Conservation (phyloP, 2,113 vertebrate genomes). For the Lycaon pictus region DNA sequence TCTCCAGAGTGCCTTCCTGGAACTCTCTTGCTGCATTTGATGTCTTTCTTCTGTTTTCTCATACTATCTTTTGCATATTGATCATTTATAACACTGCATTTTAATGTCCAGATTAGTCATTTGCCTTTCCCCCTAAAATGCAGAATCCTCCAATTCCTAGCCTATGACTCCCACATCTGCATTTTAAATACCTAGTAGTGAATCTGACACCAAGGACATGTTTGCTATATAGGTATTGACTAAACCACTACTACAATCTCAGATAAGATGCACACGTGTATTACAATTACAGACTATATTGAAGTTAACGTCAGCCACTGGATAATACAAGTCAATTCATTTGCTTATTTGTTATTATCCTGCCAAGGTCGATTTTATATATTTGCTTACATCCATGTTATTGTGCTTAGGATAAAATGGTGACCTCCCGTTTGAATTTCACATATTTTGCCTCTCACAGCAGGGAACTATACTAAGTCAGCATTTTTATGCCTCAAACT, state of each 20-base stretch:
- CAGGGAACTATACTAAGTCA: conserved; percentile 68
- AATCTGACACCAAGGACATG: neutral
- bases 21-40: neutral
- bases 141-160: neutral
- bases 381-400: conserved; percentile 69
- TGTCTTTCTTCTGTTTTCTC: neutral
- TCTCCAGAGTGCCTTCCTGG: neutral
- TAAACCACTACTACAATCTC: neutral
- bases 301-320: neutral
- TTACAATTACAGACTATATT: rapidly evolving
- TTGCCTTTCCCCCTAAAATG: neutral
- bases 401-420: conserved; percentile 54
- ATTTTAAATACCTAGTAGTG: neutral
- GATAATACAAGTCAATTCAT: neutral
- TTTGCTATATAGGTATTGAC: neutral
- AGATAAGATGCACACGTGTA: neutral
- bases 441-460: conserved; percentile 74
- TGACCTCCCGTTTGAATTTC: conserved; percentile 66
- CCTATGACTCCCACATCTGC: neutral
- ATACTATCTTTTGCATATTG: neutral
- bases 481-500: conserved; percentile 70
- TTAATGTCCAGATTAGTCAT: neutral
- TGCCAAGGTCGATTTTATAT: conserved; percentile 65
- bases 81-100: neutral
- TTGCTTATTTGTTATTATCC: conserved; percentile 62